Evolutionary conservation across 2,113 vertebrate genomes (phyloP), one percentile per base, ranked within the genome.

Genomic region (Cynocephalus volans): DNA sequence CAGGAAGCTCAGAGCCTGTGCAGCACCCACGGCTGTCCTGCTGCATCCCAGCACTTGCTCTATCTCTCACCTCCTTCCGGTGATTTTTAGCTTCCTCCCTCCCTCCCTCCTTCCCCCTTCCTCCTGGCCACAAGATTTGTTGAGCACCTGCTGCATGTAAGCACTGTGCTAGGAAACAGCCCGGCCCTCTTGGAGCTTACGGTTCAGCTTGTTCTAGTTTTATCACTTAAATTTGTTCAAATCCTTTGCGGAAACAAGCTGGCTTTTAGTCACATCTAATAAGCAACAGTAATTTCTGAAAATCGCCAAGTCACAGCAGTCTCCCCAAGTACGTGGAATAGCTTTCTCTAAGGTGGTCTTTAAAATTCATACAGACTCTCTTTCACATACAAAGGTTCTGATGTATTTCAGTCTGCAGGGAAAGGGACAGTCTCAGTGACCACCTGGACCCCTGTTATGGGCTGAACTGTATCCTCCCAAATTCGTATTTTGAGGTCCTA

Each of bases 241-340:
- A 19, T 33, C 56, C 36, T 95, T 19, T 70, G 45, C 45, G 58
- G 65, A 72, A 65, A 54, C 18, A 81, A 84, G 52, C 69, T 24
- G 50, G 56, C 17, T 83, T 92, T 95, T 48, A 50, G 50, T 65
- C 88, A 15, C 41, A 45, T 24, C 7, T 52, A 67, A 80, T 18
- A 62, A 89, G 48, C 28, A 89, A 21, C 24, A 92, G 41, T 72
- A 33, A 82, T 95, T 88, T 75, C 33, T 14, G 1, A 28, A 95
- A 89, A 41, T 72, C 21, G 33, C 36, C 54, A 88, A 60, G 18
- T 90, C 88, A 54, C 18, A 50, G 6, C 10, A 64, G 62, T 58
- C 48, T 36, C 33, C 77, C n/a, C 28, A 56, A 72, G 77, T 8
- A 69, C 10, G 67, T 12, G 31, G 45, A 33, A 26, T 36, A n/a